These are phyloP conservation scores for Macrocentrus cingulum DNA, from an alignment of 1,140 invertebrate species.

Conservation along the genomic window DNA sequence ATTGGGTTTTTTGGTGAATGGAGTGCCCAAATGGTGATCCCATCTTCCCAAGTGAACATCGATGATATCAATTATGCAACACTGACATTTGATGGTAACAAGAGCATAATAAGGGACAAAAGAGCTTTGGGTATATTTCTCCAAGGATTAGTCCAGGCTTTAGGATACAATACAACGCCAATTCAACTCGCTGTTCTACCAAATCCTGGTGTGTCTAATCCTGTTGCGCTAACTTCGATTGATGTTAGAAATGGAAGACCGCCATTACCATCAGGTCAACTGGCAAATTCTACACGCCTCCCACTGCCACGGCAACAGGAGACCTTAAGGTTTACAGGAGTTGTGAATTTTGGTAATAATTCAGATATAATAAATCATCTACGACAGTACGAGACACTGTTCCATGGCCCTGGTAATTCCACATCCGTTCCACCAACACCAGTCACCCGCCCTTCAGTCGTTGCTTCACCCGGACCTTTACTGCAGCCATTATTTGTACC, in stretches of 20 bases:
- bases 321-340: slow-evolving; percentile 50
- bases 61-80: slow-evolving; percentile 1
- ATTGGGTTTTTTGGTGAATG: too few species aligned
- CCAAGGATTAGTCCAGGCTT: slow-evolving; percentile 47
- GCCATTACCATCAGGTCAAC: background rate
- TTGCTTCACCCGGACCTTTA: slow-evolving; percentile 25
- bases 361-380: slow-evolving; percentile 45
- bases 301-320: slow-evolving; percentile 36
- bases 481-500: slow-evolving; percentile 33
- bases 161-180: slow-evolving; percentile 45
- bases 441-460: background rate
- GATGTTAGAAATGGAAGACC: background rate
- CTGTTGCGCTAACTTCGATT: slow-evolving; percentile 22
- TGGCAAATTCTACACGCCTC: slow-evolving; percentile 4
- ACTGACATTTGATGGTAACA: background rate
- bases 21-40: too few species aligned
- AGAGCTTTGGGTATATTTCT: slow-evolving; percentile 50
- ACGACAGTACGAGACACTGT: slow-evolving; percentile 49
- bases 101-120: slow-evolving; percentile 44
- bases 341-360: slow-evolving; percentile 54
- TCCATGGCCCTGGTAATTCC: slow-evolving; percentile 36
- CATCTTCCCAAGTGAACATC: background rate
- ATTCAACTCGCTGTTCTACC: slow-evolving; percentile 46
- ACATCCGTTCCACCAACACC: slow-evolving; percentile 15
- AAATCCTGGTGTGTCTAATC: slow-evolving; percentile 32